Conservation (phyloP, 2,113 vertebrate genomes). For the Tachysurus fulvidraco region DNA sequence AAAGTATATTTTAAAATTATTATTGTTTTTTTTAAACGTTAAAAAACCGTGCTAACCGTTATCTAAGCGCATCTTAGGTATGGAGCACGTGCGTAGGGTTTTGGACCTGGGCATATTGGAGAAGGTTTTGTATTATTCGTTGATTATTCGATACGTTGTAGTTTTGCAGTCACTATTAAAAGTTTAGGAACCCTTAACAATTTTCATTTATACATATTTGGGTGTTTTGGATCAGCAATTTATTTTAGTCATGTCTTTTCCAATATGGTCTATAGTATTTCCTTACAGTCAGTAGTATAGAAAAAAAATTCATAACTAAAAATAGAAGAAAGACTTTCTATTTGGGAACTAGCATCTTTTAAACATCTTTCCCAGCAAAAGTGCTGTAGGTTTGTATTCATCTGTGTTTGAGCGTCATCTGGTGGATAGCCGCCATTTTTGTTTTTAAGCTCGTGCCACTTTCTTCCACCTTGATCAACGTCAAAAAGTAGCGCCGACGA, state of each 20-base stretch:
- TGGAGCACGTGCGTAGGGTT: background rate
- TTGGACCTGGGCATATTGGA: background rate
- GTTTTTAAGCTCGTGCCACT: background rate
- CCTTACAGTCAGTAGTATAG: background rate
- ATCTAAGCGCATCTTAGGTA: background rate
- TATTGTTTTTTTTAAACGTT: too few relatives aligned
- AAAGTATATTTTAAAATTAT: background rate
- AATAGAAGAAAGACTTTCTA: background rate
- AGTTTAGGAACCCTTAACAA: too few relatives aligned
- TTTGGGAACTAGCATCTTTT: background rate
- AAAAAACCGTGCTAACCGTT: background rate
- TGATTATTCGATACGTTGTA: too few relatives aligned
- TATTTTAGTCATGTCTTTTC: background rate
- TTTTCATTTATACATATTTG: too few relatives aligned
- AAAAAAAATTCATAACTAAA: too few relatives aligned
- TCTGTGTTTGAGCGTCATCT: conserved; percentile 41
- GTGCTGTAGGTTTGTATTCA: background rate
- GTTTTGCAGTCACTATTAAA: too few relatives aligned
- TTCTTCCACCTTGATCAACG: background rate
- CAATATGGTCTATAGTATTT: background rate
- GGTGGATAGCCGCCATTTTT: conserved; percentile 2
- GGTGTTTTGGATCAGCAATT: too few relatives aligned
- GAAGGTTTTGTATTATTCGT: too few relatives aligned
- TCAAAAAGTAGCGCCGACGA: background rate
- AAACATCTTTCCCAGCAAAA: background rate